A percentile compares a stretch with the other conserved stretches of the same genome.
These are phyloP conservation scores for Tetragonula carbonaria DNA, from an alignment of 2,888 invertebrate species.

Conservation along the genomic window DNA sequence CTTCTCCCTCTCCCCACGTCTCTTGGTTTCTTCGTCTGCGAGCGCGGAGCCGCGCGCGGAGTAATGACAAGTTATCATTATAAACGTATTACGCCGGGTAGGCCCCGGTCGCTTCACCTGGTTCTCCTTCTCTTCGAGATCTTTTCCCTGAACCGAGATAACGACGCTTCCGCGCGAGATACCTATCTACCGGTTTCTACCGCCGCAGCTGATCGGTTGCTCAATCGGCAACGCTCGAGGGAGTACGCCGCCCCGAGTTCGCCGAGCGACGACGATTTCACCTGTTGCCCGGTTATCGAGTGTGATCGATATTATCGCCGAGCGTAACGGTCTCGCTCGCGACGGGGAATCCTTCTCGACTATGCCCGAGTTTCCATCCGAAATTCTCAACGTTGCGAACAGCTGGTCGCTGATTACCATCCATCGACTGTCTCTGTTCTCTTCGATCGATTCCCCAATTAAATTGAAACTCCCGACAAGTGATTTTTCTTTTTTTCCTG, in stretches of 20 bases:
- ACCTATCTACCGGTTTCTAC: constrained; percentile 54
- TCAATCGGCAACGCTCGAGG: constrained; percentile 65
- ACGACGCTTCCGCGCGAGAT: constrained; percentile 63
- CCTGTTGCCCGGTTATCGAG: constrained; percentile 55
- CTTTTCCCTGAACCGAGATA: constrained; percentile 60
- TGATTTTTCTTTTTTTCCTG: too few relatives aligned
- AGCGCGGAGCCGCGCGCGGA: constrained; percentile 54
- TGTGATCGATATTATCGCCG: constrained; percentile 50
- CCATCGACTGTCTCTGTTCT: neutral
- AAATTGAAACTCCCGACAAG: too few relatives aligned
- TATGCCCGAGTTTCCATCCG: constrained; percentile 13
- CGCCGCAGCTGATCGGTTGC: constrained; percentile 64
- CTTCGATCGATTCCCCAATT: neutral
- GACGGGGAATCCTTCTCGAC: constrained; percentile 22
- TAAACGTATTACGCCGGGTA: constrained; percentile 77
- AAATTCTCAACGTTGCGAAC: constrained; percentile 3
- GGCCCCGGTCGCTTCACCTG: constrained; percentile 54
- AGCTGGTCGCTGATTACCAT: neutral
- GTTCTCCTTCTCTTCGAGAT: constrained; percentile 41
- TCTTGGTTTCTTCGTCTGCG: constrained; percentile 37
- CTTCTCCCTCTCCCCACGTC: constrained; percentile 29
- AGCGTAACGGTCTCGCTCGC: constrained; percentile 51
- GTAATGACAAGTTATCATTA: constrained; percentile 81
- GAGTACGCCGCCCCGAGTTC: constrained; percentile 8
- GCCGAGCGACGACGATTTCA: constrained; percentile 44